Conservation (phyloP, 2,113 vertebrate genomes). For the Salvator merianae region DNA sequence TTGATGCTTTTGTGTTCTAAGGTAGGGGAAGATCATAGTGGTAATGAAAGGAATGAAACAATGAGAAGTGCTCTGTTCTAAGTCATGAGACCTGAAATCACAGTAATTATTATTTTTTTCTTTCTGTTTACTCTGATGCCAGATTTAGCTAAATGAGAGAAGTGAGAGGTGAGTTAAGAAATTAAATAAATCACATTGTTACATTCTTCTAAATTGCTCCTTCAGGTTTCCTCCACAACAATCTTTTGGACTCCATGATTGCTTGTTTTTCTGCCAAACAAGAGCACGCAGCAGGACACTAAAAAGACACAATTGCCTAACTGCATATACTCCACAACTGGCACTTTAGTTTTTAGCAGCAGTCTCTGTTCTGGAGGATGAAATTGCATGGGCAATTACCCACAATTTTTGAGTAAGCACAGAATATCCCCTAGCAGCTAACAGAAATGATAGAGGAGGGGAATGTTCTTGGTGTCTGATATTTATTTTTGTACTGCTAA, state of each 20-base stretch:
- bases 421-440: conserved; percentile 12
- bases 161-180: conserved; percentile 5
- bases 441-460: fast-evolving
- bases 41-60: conserved; percentile 36
- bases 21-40: conserved; percentile 45
- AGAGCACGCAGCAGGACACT: conserved; percentile 14
- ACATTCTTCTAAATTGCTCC: conserved; percentile 34
- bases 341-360: conserved; percentile 4
- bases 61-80: conserved; percentile 20
- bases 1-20: conserved; percentile 50
- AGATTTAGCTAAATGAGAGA: background rate
- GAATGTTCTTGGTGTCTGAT: background rate
- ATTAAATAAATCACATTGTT: conserved; percentile 27
- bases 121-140: background rate
- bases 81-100: background rate
- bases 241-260: conserved; percentile 4
- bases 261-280: background rate
- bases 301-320: conserved; percentile 8
- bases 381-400: conserved; percentile 6
- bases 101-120: background rate
- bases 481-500: conserved; percentile 2
- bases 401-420: conserved; percentile 4
- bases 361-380: conserved; percentile 20
- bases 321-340: background rate
- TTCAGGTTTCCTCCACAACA: conserved; percentile 16